Evolutionary conservation across 92 coral and sea anemone species (phyloP), one percentile per base, ranked within the genome.

Genomic region (Metridium senile): DNA sequence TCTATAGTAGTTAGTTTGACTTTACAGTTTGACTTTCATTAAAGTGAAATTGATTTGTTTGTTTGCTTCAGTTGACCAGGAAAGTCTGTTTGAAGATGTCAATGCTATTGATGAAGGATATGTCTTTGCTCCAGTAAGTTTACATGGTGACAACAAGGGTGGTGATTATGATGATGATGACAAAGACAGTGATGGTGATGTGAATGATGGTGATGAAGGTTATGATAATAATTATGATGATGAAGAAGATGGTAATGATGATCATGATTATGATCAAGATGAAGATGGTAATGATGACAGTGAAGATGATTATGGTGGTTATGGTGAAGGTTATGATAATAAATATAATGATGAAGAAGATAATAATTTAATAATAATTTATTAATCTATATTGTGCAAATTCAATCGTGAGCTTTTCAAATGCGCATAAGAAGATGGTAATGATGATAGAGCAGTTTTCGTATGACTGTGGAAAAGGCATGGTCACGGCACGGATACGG

Each of bases 111-210:
- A 59, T 16, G 29, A 59, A 16, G 65, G 65, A 59, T 59, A 59
- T 59, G 65, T 59, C 9, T 59, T 59, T 59, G 26, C 65, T 59
- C 65, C 65, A 8, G 65, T 59, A 59, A 23, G 65, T 8, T 59
- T 21, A 3, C 22, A 22, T 1, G 13, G 13, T 54, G 32, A 65
- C 20, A 1, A 1, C 2, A 65, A 1, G 45, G n/a, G n/a, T 10
- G 29, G 2, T 31, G 49, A 39, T 39, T 6, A 39, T 39, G 49
- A 13, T 39, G 49, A 39, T 39, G 49, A 4, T 39, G 49, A 4
- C 13, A 13, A 39, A 4, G 49, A 39, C 13, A 39, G 13, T 4
- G 49, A 39, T 39, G 49, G 49, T 6, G 49, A 39, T 39, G 49
- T 4, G 6, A 4, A 6, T 39, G 49, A 6, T 39, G 49, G 6